These are phyloP conservation scores for Oreortyx pictus DNA, from an alignment of 2,797 vertebrate species.

Conservation along the genomic window DNA sequence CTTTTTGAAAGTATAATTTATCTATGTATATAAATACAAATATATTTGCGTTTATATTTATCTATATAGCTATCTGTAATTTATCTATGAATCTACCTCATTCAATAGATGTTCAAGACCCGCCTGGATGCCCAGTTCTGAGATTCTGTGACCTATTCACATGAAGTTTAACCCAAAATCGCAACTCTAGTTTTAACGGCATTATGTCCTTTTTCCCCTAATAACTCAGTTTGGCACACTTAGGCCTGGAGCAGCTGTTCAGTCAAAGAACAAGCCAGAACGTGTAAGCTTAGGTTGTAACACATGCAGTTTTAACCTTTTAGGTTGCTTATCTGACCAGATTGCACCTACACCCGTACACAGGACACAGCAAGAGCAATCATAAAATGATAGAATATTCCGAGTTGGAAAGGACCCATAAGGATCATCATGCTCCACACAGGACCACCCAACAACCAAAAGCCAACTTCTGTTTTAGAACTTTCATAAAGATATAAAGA, in stretches of 20 bases:
- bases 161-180: fast-evolving
- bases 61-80: background rate
- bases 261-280: background rate
- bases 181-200: background rate
- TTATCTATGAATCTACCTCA: background rate
- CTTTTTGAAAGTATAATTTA: background rate
- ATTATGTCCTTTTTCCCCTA: fast-evolving
- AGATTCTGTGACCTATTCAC: background rate
- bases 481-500: background rate
- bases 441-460: background rate
- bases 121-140: too few relatives aligned
- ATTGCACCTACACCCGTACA: fast-evolving
- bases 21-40: background rate
- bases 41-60: too few relatives aligned
- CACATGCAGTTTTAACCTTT: background rate
- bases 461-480: background rate
- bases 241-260: background rate
- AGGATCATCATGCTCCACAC: too few relatives aligned
- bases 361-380: background rate
- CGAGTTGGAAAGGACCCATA: too few relatives aligned
- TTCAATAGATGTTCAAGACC: background rate
- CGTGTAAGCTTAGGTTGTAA: background rate
- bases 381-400: too few relatives aligned
- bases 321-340: background rate
- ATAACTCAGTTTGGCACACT: background rate